Evolutionary conservation across 2,797 vertebrate genomes (phyloP).

Genomic region (Microchirus variegatus): DNA sequence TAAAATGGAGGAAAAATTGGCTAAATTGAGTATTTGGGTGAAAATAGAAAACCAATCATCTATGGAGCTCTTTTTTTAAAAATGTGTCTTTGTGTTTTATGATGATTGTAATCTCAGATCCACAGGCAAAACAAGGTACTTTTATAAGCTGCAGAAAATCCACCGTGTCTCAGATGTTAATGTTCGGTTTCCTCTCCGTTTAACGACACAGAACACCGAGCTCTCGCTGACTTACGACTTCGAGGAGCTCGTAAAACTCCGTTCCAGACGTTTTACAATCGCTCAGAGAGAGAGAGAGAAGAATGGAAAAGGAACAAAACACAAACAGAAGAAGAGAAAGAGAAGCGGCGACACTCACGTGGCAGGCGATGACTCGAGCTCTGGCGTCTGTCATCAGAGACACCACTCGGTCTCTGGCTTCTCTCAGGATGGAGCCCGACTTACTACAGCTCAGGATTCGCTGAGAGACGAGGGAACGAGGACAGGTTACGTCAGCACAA

Average conservation of each 20-base stretch:
- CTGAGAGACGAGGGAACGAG: slow-evolving; percentile 61
- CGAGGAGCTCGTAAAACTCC: neutral
- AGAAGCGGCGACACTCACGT: slow-evolving; percentile 82
- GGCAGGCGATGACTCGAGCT: slow-evolving; percentile 88
- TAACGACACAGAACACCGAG: neutral
- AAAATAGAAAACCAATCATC: no score
- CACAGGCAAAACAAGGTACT: neutral
- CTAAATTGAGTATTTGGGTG: no score
- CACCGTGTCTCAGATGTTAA: neutral
- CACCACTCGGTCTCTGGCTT: slow-evolving; percentile 90
- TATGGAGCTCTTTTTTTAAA: no score
- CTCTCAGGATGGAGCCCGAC: slow-evolving; percentile 90
- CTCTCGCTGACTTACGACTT: neutral
- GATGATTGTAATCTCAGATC: neutral
- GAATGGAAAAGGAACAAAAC: neutral
- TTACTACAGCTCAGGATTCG: slow-evolving; percentile 88
- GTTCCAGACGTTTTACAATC: neutral
- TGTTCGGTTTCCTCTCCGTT: neutral
- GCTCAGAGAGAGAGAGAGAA: neutral
- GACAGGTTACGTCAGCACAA: neutral
- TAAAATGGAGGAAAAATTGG: no score
- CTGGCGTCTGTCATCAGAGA: slow-evolving; percentile 84
- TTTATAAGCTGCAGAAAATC: neutral
- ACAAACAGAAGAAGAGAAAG: no score
- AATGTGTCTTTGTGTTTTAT: no score